phyloP scores from a whole-genome alignment of 30 jellyfish, hydroid and myxozoan species.

The Turritopsis dohrnii region DNA sequence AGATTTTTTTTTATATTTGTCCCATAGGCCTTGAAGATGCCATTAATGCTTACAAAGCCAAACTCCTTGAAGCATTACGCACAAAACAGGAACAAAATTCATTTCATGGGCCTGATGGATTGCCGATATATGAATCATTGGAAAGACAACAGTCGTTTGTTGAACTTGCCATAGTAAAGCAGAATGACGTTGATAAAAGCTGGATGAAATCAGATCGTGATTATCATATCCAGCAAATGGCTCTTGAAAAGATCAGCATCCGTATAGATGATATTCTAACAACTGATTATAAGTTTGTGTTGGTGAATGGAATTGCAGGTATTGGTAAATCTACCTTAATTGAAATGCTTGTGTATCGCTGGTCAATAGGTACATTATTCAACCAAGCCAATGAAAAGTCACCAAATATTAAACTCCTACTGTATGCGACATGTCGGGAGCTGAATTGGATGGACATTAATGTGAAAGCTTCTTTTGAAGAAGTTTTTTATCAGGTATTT shows the following conservation, averaged over 20 bases:
- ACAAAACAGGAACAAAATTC: background rate
- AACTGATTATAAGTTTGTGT: background rate
- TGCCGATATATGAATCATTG: background rate
- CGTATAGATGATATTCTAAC: background rate
- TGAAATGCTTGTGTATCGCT: background rate
- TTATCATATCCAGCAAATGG: constrained; percentile 2
- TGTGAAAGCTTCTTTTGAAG: background rate
- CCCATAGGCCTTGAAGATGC: background rate
- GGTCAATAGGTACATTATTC: background rate
- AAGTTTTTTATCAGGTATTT: background rate
- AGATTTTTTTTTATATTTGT: too few relatives aligned
- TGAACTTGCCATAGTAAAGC: constrained; percentile 6
- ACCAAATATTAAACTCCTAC: background rate
- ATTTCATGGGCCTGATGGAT: background rate
- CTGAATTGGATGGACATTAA: background rate
- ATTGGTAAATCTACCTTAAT: constrained; percentile 10
- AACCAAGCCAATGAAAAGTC: background rate
- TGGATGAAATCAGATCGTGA: constrained; percentile 1
- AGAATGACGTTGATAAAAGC: background rate
- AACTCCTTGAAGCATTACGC: background rate
- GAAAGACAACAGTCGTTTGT: constrained; percentile 1
- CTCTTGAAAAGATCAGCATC: background rate
- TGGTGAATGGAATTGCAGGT: constrained; percentile 16
- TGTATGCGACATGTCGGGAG: background rate
- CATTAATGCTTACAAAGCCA: background rate